Conservation (phyloP, 2,888 invertebrate genomes). For the Polyommatus icarus region DNA sequence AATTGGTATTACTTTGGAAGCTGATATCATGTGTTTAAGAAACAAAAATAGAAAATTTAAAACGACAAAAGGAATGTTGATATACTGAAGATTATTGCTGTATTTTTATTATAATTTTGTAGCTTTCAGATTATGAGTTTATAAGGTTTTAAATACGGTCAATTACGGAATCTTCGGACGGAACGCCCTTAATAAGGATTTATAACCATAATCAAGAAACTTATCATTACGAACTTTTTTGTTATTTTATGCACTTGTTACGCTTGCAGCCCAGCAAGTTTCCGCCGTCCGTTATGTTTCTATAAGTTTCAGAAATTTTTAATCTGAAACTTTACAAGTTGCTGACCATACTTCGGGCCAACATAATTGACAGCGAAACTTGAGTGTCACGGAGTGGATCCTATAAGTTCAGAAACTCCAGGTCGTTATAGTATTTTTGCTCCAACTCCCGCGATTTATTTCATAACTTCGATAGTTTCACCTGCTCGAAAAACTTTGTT, state of each 20-base stretch:
- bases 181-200: too few relatives aligned
- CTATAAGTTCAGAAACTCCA: conserved; percentile 38
- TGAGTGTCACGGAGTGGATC: conserved; percentile 44
- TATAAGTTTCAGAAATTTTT: conserved; percentile 9
- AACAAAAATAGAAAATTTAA: too few relatives aligned
- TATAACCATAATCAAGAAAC: background rate
- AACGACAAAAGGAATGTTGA: too few relatives aligned
- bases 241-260: background rate
- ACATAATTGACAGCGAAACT: conserved; percentile 52
- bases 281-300: background rate
- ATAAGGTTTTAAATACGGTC: too few relatives aligned
- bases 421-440: conserved; percentile 45
- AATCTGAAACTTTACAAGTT: conserved; percentile 28
- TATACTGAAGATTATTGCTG: too few relatives aligned
- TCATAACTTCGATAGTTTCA: conserved; percentile 44
- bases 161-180: too few relatives aligned
- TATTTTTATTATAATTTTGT: too few relatives aligned
- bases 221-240: background rate
- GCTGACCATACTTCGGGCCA: conserved; percentile 40
- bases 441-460: conserved; percentile 43
- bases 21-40: too few relatives aligned
- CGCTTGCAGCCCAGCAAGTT: background rate
- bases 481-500: conserved; percentile 38
- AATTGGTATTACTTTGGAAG: too few relatives aligned
- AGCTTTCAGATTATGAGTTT: too few relatives aligned